phyloP scores from a whole-genome alignment of 2,113 vertebrate species.

The Ciconia maguari region DNA sequence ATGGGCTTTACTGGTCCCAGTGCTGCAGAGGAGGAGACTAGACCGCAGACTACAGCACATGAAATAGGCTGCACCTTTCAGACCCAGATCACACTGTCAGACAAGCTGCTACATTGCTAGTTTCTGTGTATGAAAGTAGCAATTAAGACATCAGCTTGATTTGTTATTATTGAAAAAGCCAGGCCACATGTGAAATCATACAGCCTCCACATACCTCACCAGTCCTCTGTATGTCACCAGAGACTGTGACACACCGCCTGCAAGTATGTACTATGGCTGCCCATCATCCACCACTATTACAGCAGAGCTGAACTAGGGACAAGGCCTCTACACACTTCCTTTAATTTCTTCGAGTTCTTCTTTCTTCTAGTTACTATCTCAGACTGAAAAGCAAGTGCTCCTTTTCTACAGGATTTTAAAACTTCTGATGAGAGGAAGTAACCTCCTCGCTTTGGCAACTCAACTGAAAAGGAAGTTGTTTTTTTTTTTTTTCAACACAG shows the following conservation, averaged over 20 bases:
- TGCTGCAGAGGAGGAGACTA: not conserved
- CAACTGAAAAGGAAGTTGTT: not conserved
- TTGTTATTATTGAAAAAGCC: not conserved
- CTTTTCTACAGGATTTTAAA: not conserved
- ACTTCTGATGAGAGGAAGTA: not conserved
- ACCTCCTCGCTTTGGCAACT: not conserved
- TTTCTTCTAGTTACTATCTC: not conserved
- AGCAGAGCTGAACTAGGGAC: not conserved
- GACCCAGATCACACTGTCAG: not conserved
- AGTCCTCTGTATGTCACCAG: not conserved
- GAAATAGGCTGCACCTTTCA: not conserved
- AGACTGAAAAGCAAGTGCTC: not conserved
- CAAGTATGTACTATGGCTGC: not conserved
- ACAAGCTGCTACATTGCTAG: not conserved
- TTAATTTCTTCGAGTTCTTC: not conserved
- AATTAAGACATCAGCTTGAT: not conserved
- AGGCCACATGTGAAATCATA: not conserved
- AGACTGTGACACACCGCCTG: rapidly evolving
- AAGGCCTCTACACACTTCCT: not conserved
- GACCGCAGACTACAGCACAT: not conserved
- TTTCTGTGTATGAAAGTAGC: not conserved
- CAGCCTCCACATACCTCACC: not conserved
- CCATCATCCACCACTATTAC: not conserved
- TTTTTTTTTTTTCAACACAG: not conserved
- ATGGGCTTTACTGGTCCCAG: rapidly evolving